Percentiles rank a stretch among this genome's conserved stretches.
Conservation (phyloP, 2,113 vertebrate species). For the Mustelus asterias region DNA sequence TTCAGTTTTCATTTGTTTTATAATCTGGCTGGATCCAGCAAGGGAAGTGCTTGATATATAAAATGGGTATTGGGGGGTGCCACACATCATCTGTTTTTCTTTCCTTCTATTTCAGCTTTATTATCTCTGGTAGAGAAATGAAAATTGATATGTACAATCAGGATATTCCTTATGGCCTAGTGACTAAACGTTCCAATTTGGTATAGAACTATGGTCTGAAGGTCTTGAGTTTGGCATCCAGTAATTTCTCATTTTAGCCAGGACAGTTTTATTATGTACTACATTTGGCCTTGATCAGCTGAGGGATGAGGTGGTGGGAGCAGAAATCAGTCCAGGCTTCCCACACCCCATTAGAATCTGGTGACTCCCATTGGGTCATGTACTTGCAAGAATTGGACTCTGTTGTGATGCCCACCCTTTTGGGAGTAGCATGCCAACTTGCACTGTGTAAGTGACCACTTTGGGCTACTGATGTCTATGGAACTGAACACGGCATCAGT, state of each 20-base stretch:
- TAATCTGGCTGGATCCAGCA: not conserved
- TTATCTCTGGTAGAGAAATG: not conserved
- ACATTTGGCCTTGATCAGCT: not conserved
- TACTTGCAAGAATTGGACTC: not conserved
- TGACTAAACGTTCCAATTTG: not conserved
- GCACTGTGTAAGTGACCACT: not conserved
- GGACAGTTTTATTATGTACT: not conserved
- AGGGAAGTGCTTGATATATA: not conserved
- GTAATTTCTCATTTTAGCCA: not conserved
- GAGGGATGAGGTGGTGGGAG: not conserved
- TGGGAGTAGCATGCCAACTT: not conserved
- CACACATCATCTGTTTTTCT: not conserved
- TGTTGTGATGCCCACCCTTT: not conserved
- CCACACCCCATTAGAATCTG: not conserved
- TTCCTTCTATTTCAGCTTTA: not conserved
- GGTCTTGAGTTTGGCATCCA: not conserved
- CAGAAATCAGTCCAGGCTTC: not conserved
- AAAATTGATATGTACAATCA: not conserved
- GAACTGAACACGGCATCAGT: not conserved
- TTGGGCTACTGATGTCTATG: not conserved
- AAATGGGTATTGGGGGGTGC: not conserved
- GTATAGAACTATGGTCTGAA: not conserved
- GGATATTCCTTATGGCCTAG: not conserved
- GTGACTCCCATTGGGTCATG: not conserved
- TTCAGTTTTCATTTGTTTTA: not conserved